Evolutionary conservation across 2,888 invertebrate genomes (phyloP).

Genomic region (Microctonus brassicae): DNA sequence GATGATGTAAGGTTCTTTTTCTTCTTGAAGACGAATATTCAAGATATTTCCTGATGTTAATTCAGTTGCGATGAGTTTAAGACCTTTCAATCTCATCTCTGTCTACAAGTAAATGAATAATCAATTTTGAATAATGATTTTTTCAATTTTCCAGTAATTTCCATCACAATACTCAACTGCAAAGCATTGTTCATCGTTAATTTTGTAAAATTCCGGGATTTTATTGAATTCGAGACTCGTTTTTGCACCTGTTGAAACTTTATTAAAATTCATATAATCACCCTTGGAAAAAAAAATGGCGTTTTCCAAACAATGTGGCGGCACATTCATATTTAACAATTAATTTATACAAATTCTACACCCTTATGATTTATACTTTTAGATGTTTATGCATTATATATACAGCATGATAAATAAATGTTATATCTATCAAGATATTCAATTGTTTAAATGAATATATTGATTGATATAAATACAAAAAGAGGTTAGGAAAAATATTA

Average conservation of each 20-base stretch:
- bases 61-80: slow-evolving; percentile 53
- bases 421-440: neutral
- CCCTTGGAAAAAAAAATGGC: slow-evolving; percentile 45
- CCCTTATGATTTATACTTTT: no score
- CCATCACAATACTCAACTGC: slow-evolving; percentile 39
- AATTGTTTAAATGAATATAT: neutral
- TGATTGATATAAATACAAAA: neutral
- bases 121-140: neutral
- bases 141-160: no score
- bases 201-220: slow-evolving; percentile 50
- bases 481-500: neutral
- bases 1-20: slow-evolving; percentile 36
- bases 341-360: no score
- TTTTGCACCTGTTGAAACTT: slow-evolving; percentile 45
- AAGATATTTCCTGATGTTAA: slow-evolving; percentile 48
- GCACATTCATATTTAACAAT: slow-evolving; percentile 37
- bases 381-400: no score
- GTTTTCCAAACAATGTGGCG: slow-evolving; percentile 50
- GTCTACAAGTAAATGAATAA: slow-evolving; percentile 40
- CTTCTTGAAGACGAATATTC: slow-evolving; percentile 52
- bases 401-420: slow-evolving; percentile 18
- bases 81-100: slow-evolving; percentile 51
- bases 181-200: slow-evolving; percentile 49
- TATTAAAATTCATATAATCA: slow-evolving; percentile 52
- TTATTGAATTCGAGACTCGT: slow-evolving; percentile 47